phyloP scores from a whole-genome alignment of 2,888 invertebrate genomes.

The Hyposoter dolosus region DNA sequence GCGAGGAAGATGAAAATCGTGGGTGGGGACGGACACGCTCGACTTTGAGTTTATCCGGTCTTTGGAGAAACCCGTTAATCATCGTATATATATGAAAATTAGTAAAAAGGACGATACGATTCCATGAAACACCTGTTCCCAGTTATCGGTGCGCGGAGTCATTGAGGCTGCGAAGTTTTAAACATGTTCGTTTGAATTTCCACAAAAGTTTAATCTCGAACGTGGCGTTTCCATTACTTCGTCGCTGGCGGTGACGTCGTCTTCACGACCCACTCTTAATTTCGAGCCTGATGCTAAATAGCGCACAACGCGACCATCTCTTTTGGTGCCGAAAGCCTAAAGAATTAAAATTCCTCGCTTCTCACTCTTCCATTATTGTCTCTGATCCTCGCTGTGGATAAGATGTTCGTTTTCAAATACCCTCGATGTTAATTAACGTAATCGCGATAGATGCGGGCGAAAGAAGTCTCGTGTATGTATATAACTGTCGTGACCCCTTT shows the following conservation, averaged over 20 bases:
- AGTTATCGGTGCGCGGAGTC: background rate
- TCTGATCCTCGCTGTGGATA: conserved; percentile 10
- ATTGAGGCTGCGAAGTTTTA: background rate
- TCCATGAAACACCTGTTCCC: background rate
- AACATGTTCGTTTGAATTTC: conserved; percentile 31
- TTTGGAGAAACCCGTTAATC: conserved; percentile 36
- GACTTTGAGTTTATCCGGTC: conserved; percentile 74
- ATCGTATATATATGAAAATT: background rate
- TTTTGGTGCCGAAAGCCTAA: conserved; percentile 60
- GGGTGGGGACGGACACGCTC: conserved; percentile 74
- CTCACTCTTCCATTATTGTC: conserved; percentile 9
- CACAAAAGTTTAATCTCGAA: conserved; percentile 65
- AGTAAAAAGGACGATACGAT: background rate
- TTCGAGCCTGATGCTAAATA: conserved; percentile 79
- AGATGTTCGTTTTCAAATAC: conserved; percentile 20
- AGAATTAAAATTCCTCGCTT: conserved; percentile 19
- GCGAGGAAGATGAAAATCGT: conserved; percentile 13
- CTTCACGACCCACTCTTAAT: conserved; percentile 79
- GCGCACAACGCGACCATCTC: conserved; percentile 76
- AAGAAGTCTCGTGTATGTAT: background rate
- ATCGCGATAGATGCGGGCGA: background rate
- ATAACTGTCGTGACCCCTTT: background rate
- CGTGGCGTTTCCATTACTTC: conserved; percentile 31
- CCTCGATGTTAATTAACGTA: background rate
- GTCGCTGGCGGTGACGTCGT: conserved; percentile 40